Percentiles rank a stretch among this genome's conserved stretches.
Conservation (phyloP, 2,888 invertebrate species). For the Tipula unca region DNA sequence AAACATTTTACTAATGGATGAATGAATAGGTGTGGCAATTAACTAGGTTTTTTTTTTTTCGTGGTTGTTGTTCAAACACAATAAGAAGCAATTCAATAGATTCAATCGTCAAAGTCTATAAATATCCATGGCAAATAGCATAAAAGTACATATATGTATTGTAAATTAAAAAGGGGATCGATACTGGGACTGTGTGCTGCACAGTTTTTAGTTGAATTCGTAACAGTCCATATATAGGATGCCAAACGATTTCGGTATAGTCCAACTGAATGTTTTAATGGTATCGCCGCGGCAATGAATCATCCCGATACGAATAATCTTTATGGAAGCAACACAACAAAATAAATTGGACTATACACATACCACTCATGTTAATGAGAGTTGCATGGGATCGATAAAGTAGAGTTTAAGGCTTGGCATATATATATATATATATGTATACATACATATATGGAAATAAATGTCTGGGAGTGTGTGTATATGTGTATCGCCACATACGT, state of each 20-base stretch:
- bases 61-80: not conserved
- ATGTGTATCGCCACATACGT: no score
- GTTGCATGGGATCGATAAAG: not conserved
- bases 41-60: not conserved
- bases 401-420: not conserved
- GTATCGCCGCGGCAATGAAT: not conserved
- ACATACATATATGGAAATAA: not conserved
- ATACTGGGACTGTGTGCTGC: no score
- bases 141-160: not conserved
- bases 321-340: not conserved
- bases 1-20: conserved; percentile 8
- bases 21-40: not conserved
- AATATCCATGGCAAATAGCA: not conserved
- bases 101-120: not conserved
- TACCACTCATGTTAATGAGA: not conserved
- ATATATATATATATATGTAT: not conserved
- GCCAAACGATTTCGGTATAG: no score
- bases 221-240: no score
- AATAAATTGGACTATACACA: not conserved
- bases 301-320: not conserved
- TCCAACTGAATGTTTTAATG: not conserved
- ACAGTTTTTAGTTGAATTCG: no score
- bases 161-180: no score
- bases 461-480: no score
- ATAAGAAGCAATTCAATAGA: not conserved